Percentiles rank a stretch among this genome's conserved stretches.
These are phyloP conservation scores for Lycocerus yunnanus DNA, from an alignment of 2,888 invertebrate species.

Conservation along the genomic window DNA sequence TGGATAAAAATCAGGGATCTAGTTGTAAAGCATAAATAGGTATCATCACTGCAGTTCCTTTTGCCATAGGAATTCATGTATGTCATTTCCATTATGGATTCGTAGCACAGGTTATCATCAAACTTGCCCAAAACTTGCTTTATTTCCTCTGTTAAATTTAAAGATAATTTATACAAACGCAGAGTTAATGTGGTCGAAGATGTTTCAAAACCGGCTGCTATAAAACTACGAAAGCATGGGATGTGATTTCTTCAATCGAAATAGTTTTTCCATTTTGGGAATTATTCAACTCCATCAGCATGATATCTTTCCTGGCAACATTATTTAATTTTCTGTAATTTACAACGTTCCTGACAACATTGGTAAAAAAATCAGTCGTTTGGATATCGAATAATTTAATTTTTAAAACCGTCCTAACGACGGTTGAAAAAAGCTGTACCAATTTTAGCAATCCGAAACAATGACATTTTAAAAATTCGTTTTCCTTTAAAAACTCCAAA, in stretches of 20 bases:
- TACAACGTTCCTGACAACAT: not conserved
- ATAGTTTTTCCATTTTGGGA: no score
- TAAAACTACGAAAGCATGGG: no score
- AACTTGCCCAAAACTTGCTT: not conserved
- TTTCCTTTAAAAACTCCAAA: no score
- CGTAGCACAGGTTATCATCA: not conserved
- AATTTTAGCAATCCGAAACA: not conserved
- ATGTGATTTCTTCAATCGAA: no score
- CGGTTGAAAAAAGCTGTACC: not conserved
- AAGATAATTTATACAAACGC: no score
- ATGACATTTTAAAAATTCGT: not conserved
- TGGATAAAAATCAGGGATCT: no score
- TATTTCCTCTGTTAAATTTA: not conserved
- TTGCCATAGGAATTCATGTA: not conserved
- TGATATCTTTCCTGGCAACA: not conserved
- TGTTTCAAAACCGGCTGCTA: no score
- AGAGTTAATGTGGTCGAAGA: no score
- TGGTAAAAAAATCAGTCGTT: not conserved
- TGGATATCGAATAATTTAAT: not conserved
- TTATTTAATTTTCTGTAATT: not conserved
- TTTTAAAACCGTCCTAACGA: not conserved
- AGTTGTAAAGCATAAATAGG: no score
- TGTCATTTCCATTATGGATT: not conserved
- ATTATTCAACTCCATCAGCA: not conserved
- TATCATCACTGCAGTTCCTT: no score